Evolutionary conservation across 2,888 invertebrate genomes (phyloP).

Genomic region (Cheilosia grossa): DNA sequence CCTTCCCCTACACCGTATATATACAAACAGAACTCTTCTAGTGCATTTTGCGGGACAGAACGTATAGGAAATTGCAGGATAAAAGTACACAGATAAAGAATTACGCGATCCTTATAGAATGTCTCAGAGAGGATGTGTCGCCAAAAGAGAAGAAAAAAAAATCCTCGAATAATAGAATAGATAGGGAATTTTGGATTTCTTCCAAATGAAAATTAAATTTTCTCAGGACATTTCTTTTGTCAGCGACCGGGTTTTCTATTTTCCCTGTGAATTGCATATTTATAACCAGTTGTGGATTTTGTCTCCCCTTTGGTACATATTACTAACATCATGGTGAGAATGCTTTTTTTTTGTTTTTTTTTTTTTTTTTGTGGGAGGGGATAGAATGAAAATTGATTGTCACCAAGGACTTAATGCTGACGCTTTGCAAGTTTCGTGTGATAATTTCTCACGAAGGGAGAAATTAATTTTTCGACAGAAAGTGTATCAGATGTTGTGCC

Average conservation of each 20-base stretch:
- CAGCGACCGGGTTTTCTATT: conserved; percentile 14
- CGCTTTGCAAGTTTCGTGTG: conserved; percentile 32
- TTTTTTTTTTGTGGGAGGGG: not conserved
- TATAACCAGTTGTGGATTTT: conserved; percentile 37
- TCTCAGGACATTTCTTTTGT: conserved; percentile 52
- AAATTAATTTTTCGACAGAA: conserved; percentile 20
- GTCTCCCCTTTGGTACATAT: conserved; percentile 14
- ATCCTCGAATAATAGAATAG: conserved; percentile 39
- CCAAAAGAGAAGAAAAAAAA: conserved; percentile 2
- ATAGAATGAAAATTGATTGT: conserved; percentile 58
- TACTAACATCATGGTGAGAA: conserved; percentile 22
- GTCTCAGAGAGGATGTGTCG: conserved; percentile 46
- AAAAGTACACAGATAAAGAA: conserved; percentile 45
- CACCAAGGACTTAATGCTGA: conserved; percentile 32
- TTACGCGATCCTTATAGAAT: conserved; percentile 55
- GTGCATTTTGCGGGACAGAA: conserved; percentile 59
- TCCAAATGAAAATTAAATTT: conserved; percentile 74
- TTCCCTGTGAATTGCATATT: conserved; percentile 30
- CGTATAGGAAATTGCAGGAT: conserved; percentile 44
- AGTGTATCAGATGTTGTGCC: conserved; percentile 1
- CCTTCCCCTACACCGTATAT: not conserved
- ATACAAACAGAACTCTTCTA: conserved; percentile 29
- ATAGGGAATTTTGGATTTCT: conserved; percentile 65
- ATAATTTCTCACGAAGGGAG: conserved; percentile 28
- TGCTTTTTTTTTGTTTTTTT: not conserved